Evolutionary conservation across 2,797 vertebrate genomes (phyloP).

Genomic region (Lemur catta): DNA sequence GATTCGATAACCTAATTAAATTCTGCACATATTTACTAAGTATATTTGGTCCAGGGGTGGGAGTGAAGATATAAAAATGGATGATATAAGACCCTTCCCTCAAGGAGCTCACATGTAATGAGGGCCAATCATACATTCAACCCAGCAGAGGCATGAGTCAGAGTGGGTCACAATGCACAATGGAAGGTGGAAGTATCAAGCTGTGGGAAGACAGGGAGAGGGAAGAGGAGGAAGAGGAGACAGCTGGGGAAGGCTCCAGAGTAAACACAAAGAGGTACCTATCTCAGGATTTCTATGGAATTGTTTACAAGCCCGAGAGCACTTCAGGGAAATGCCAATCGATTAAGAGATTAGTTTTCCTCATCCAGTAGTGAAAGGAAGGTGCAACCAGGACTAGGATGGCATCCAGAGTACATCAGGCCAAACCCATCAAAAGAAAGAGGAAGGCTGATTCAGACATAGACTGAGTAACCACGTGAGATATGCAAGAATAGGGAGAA

Average conservation of each 20-base stretch:
- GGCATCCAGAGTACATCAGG: background rate
- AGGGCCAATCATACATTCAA: background rate
- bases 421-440: background rate
- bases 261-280: background rate
- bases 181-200: background rate
- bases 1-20: constrained; percentile 9
- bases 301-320: background rate
- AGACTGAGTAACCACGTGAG: background rate
- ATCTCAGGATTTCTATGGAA: background rate
- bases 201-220: background rate
- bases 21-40: background rate
- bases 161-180: background rate
- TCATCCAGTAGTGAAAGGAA: background rate
- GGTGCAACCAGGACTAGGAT: background rate
- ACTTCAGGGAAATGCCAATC: background rate
- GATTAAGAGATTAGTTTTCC: background rate
- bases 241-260: background rate
- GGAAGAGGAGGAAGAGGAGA: background rate
- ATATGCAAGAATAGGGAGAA: background rate
- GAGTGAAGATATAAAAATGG: background rate
- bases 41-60: background rate
- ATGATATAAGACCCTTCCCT: background rate
- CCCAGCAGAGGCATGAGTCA: background rate
- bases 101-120: background rate
- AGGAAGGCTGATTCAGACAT: background rate